Evolutionary conservation across 2,888 invertebrate species (phyloP).

Genomic region (Eustalomyia histrio): DNA sequence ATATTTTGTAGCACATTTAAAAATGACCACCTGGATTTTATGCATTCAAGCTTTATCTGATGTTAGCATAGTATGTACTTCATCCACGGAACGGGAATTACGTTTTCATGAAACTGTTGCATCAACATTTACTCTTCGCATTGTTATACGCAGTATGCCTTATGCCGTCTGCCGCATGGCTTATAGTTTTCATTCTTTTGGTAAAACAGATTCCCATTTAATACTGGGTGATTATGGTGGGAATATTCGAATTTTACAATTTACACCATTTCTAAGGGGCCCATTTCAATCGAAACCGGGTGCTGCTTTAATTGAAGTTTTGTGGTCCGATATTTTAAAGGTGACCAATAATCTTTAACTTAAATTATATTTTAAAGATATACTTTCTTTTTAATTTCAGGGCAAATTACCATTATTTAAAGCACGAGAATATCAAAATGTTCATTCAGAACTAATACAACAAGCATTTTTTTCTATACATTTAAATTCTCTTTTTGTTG

Average conservation of each 20-base stretch:
- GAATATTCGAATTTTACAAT: slow-evolving; percentile 83
- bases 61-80: slow-evolving; percentile 87
- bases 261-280: slow-evolving; percentile 83
- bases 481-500: slow-evolving; percentile 85
- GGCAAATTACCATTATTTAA: slow-evolving; percentile 80
- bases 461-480: slow-evolving; percentile 85
- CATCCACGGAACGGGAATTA: slow-evolving; percentile 88
- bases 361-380: neutral
- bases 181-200: slow-evolving; percentile 72
- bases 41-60: slow-evolving; percentile 88
- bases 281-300: slow-evolving; percentile 86
- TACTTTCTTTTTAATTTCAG: slow-evolving; percentile 68
- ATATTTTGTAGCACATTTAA: slow-evolving; percentile 80
- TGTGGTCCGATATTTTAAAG: slow-evolving; percentile 82
- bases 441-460: slow-evolving; percentile 86
- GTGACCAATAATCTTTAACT: slow-evolving; percentile 70
- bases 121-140: slow-evolving; percentile 85
- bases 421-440: slow-evolving; percentile 81
- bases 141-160: slow-evolving; percentile 84
- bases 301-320: slow-evolving; percentile 81
- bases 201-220: slow-evolving; percentile 79
- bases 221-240: slow-evolving; percentile 88
- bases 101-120: slow-evolving; percentile 90
- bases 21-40: slow-evolving; percentile 86
- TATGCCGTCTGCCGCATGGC: slow-evolving; percentile 75